Percentiles rank a stretch among this genome's conserved stretches.
phyloP scores from a whole-genome alignment of 2,113 vertebrate species.

The Gallinago media region DNA sequence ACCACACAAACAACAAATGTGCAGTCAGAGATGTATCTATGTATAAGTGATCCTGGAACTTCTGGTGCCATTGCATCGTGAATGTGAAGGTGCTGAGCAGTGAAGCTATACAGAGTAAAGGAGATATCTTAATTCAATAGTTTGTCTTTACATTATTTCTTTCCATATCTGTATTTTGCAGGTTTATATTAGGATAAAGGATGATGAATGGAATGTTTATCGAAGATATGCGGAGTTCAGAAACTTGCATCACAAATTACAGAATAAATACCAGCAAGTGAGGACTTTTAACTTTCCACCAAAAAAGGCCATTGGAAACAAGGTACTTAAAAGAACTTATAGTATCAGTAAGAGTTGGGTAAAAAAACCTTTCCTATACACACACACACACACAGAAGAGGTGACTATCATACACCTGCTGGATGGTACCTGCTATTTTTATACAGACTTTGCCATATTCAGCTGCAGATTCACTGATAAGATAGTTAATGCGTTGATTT shows the following conservation, averaged over 20 bases:
- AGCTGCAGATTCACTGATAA: not conserved
- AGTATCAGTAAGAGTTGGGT: not conserved
- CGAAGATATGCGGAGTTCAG: conserved; percentile 95
- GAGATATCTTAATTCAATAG: not conserved
- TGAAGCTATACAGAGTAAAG: not conserved
- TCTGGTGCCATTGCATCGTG: not conserved
- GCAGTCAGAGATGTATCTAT: not conserved
- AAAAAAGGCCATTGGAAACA: conserved; percentile 98
- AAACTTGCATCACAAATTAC: conserved; percentile 88
- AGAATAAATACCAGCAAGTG: conserved; percentile 89
- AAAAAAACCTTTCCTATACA: not conserved
- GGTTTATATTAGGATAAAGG: conserved; percentile 97
- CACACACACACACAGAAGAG: not conserved
- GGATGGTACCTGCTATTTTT: not conserved
- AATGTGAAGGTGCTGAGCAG: not conserved
- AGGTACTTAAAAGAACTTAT: conserved; percentile 77
- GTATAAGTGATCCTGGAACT: not conserved
- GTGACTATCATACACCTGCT: not conserved
- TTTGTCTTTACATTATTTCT: not conserved
- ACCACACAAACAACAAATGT: not conserved
- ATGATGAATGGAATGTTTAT: conserved; percentile 98
- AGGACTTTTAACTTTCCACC: conserved; percentile 93
- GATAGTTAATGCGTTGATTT: not conserved
- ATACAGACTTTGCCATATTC: not conserved
- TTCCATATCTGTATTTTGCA: conserved; percentile 55